Percentiles rank a stretch among this genome's conserved stretches.
phyloP scores from a whole-genome alignment of 1,140 invertebrate species.

The Atta texana region DNA sequence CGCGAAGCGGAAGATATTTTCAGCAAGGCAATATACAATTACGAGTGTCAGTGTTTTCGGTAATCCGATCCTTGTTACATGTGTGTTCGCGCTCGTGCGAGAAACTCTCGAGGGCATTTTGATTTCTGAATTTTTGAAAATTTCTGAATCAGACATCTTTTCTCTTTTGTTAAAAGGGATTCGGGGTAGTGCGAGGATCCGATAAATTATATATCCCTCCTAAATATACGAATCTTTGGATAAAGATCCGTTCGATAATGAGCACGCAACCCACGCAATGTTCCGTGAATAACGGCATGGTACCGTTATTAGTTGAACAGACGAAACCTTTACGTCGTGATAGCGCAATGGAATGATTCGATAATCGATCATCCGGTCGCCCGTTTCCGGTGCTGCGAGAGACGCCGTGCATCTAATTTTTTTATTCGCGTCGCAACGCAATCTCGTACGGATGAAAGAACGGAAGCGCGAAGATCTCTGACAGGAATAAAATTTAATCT shows the following conservation, averaged over 20 bases:
- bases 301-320: conserved; percentile 53
- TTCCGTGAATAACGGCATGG: conserved; percentile 14
- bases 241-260: conserved; percentile 23
- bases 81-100: background rate
- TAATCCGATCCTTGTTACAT: conserved; percentile 31
- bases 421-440: background rate
- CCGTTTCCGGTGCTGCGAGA: background rate
- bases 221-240: conserved; percentile 5
- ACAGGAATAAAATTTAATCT: background rate
- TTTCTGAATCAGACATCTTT: background rate
- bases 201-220: conserved; percentile 40
- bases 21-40: conserved; percentile 46
- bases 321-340: conserved; percentile 53
- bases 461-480: background rate
- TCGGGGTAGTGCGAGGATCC: background rate
- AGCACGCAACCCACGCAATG: conserved; percentile 48
- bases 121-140: background rate
- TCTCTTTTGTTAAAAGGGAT: background rate
- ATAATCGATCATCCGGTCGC: conserved; percentile 32
- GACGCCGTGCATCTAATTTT: background rate
- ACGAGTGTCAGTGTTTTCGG: conserved; percentile 41
- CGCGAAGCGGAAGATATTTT: conserved; percentile 45
- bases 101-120: background rate
- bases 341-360: conserved; percentile 39
- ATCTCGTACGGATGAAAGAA: background rate